These are phyloP conservation scores for Lithophane leautieri DNA, from an alignment of 2,888 invertebrate genomes.

Conservation along the genomic window DNA sequence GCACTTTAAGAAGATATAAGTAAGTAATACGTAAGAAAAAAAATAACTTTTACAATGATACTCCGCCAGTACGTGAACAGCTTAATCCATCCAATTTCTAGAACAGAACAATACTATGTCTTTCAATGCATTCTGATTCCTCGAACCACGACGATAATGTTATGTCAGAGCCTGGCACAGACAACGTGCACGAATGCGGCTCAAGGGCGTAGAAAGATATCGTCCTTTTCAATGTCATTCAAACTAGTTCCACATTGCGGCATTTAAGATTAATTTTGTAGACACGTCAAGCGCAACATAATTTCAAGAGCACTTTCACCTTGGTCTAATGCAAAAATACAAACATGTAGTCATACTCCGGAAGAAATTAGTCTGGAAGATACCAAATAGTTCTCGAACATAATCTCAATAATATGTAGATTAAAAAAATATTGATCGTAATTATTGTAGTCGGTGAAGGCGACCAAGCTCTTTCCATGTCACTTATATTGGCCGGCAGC, in stretches of 20 bases:
- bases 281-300: background rate
- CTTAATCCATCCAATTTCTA: conserved; percentile 32
- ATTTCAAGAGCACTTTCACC: conserved; percentile 11
- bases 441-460: conserved; percentile 51
- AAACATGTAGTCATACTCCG: background rate
- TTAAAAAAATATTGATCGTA: conserved; percentile 21
- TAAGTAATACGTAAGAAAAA: background rate
- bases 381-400: conserved; percentile 13
- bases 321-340: background rate
- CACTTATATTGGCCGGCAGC: conserved; percentile 31
- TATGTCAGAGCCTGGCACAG: conserved; percentile 40
- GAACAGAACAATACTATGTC: conserved; percentile 57
- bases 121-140: conserved; percentile 47
- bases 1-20: background rate
- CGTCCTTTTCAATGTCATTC: conserved; percentile 43
- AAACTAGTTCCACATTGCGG: conserved; percentile 44
- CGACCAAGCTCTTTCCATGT: conserved; percentile 41
- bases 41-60: background rate
- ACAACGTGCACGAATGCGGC: conserved; percentile 38
- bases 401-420: conserved; percentile 7
- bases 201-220: conserved; percentile 59
- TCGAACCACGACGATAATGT: conserved; percentile 27
- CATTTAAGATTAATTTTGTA: conserved; percentile 27
- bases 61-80: conserved; percentile 4
- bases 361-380: conserved; percentile 10